Conservation (phyloP, 2,888 invertebrate species). For the Chorisops tibialis region DNA sequence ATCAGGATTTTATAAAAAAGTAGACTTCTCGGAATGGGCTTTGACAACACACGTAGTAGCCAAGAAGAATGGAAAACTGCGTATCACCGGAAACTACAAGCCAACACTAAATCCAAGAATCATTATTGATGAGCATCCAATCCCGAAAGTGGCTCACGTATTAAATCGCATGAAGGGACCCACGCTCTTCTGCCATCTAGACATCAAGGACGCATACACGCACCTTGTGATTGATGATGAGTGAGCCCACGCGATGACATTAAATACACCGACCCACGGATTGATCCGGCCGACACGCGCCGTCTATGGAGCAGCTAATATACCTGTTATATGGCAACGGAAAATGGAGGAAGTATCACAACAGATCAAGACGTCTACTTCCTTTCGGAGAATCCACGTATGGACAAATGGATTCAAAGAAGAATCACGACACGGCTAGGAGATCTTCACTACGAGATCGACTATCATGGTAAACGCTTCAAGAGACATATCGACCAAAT, state of each 20-base stretch:
- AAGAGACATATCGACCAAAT: constrained; percentile 7
- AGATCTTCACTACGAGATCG: background rate
- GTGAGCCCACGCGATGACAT: constrained; percentile 11
- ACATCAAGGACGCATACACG: constrained; percentile 31
- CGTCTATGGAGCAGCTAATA: constrained; percentile 21
- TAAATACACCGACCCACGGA: constrained; percentile 26
- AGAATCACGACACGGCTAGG: background rate
- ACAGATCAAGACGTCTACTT: constrained; percentile 4
- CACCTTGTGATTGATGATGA: constrained; percentile 29
- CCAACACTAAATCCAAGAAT: constrained; percentile 28
- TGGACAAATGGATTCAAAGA: background rate
- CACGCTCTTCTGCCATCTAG: constrained; percentile 25
- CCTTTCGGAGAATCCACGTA: background rate
- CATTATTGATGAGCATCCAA: constrained; percentile 29
- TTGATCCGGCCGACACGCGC: background rate
- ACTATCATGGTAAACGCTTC: background rate
- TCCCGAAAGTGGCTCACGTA: constrained; percentile 20
- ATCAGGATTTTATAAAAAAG: background rate
- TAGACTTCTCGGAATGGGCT: constrained; percentile 28
- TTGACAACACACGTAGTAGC: constrained; percentile 29
- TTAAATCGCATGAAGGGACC: constrained; percentile 25
- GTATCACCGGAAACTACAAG: constrained; percentile 29
- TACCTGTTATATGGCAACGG: constrained; percentile 29
- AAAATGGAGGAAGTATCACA: constrained; percentile 24
- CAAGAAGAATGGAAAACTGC: constrained; percentile 28